Percentiles rank a stretch among this genome's conserved stretches.
Evolutionary conservation across 2,888 invertebrate genomes (phyloP).

Genomic region (Acanthococcus lagerstroemiae): DNA sequence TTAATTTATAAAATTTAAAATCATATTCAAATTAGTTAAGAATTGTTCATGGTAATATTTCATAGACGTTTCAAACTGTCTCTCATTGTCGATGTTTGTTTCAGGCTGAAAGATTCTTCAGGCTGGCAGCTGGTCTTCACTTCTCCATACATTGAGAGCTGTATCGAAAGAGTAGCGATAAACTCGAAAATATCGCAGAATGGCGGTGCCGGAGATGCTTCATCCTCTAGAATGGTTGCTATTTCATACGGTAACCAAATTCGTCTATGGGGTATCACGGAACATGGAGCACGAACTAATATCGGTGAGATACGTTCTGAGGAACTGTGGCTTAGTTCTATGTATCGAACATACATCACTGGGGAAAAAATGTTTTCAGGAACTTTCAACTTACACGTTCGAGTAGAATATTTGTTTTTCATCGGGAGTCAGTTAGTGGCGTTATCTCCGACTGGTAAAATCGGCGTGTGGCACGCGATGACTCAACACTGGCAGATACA

Average conservation of each 20-base stretch:
- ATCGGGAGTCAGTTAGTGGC: slow-evolving; percentile 98
- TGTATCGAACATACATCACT: not conserved
- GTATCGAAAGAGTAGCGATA: slow-evolving; percentile 84
- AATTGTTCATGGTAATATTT: no score
- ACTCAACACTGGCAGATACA: slow-evolving; percentile 98
- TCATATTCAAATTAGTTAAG: no score
- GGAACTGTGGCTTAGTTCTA: not conserved
- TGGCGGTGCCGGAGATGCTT: slow-evolving; percentile 41
- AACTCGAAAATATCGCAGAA: slow-evolving; percentile 48
- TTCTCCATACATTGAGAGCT: slow-evolving; percentile 78
- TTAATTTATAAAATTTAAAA: not conserved
- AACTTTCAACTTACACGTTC: slow-evolving; percentile 80
- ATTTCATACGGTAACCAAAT: slow-evolving; percentile 68
- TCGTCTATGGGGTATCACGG: slow-evolving; percentile 67
- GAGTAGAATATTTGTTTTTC: slow-evolving; percentile 92
- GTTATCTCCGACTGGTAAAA: slow-evolving; percentile 79
- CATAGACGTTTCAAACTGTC: no score
- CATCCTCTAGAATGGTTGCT: slow-evolving; percentile 68
- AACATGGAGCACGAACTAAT: slow-evolving; percentile 62
- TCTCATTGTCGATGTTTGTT: slow-evolving; percentile 18
- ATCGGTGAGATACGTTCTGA: slow-evolving; percentile 48
- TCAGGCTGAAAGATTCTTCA: slow-evolving; percentile 82
- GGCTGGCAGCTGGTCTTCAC: slow-evolving; percentile 95
- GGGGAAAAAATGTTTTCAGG: slow-evolving; percentile 48
- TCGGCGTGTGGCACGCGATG: slow-evolving; percentile 99